Evolutionary conservation across 2,888 invertebrate species (phyloP).

Genomic region (Apoda limacodes): DNA sequence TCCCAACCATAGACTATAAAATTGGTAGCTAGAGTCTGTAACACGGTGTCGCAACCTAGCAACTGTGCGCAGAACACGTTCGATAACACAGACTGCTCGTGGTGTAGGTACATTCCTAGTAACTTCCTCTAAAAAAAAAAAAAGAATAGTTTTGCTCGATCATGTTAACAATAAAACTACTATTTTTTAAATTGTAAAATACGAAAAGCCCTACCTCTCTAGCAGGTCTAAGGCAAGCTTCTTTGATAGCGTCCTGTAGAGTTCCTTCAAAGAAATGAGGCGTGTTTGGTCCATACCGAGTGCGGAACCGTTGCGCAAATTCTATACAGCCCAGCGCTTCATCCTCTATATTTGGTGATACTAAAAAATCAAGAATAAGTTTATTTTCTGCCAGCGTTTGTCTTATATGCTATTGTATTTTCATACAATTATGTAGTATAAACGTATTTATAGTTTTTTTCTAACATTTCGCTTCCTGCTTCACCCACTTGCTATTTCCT

Average conservation of each 20-base stretch:
- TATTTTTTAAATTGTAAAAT: too few species aligned
- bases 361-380: too few species aligned
- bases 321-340: constrained; percentile 87
- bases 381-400: too few species aligned
- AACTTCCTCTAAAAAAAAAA: constrained; percentile 95
- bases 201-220: constrained; percentile 76
- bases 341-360: constrained; percentile 87
- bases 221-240: constrained; percentile 89
- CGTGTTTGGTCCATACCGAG: constrained; percentile 87
- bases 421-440: too few species aligned
- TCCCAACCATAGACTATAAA: constrained; percentile 99
- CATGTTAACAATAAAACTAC: too few species aligned
- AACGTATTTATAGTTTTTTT: too few species aligned
- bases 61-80: constrained; percentile 98
- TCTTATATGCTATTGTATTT: too few species aligned
- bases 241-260: constrained; percentile 90
- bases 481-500: too few species aligned
- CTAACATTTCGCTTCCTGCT: too few species aligned
- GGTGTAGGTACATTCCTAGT: constrained; percentile 95
- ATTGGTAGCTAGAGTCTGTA: constrained; percentile 89
- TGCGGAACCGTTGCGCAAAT: constrained; percentile 87
- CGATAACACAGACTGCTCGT: constrained; percentile 93
- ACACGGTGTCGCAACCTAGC: constrained; percentile 90
- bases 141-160: too few species aligned
- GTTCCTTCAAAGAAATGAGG: constrained; percentile 94